Evolutionary conservation across 2,888 invertebrate genomes (phyloP).

Genomic region (Athalia rosae): DNA sequence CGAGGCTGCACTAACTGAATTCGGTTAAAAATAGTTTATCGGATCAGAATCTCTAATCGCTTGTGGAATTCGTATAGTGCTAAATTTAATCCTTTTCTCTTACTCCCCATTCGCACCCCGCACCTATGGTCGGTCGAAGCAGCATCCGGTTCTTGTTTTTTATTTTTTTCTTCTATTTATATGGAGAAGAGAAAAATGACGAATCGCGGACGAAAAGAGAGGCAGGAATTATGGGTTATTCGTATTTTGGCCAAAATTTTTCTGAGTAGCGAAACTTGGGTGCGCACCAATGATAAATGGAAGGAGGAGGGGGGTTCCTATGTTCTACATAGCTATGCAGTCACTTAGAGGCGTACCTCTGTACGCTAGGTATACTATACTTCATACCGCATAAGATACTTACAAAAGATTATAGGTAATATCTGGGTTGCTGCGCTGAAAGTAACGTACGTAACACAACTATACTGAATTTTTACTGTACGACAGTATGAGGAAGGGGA

Average conservation of each 20-base stretch:
- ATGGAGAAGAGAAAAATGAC: too few relatives aligned
- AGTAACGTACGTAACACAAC: not conserved
- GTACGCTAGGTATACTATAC: slow-evolving; percentile 2
- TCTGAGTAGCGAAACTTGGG: too few relatives aligned
- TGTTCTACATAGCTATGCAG: not conserved
- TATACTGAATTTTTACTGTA: not conserved
- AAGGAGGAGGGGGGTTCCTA: not conserved
- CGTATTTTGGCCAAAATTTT: too few relatives aligned
- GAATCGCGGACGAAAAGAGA: too few relatives aligned
- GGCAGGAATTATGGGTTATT: too few relatives aligned
- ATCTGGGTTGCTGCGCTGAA: slow-evolving; percentile 24
- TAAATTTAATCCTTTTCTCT: slow-evolving; percentile 20
- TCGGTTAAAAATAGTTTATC: slow-evolving; percentile 14
- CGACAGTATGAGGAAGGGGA: too few relatives aligned
- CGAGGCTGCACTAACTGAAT: too few relatives aligned
- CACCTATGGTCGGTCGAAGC: too few relatives aligned
- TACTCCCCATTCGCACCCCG: not conserved
- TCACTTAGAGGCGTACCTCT: not conserved
- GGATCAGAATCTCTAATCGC: slow-evolving; percentile 37
- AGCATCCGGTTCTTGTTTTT: too few relatives aligned
- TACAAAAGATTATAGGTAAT: slow-evolving; percentile 37
- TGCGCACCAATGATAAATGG: too few relatives aligned
- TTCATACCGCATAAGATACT: slow-evolving; percentile 22
- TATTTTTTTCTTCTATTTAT: too few relatives aligned
- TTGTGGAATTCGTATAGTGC: slow-evolving; percentile 15